These are phyloP conservation scores for Nibea coibor DNA, from an alignment of 2,113 vertebrate genomes.

Conservation along the genomic window DNA sequence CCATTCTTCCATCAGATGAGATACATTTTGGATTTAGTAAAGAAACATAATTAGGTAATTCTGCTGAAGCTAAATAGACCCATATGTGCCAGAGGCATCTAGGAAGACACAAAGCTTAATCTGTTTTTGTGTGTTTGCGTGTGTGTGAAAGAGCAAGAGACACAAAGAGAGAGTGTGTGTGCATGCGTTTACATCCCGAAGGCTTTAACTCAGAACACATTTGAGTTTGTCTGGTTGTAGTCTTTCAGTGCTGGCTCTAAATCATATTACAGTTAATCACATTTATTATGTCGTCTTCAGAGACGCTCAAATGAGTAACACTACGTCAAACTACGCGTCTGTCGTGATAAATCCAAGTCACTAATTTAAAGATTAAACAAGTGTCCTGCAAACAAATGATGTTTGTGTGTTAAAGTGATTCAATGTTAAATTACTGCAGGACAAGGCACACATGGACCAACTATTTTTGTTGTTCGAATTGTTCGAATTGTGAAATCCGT, in stretches of 20 bases:
- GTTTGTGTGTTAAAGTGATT: neutral
- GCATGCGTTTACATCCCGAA: constrained; percentile 17
- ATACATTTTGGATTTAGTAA: constrained; percentile 30
- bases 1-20: constrained; percentile 39
- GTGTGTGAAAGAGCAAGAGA: neutral
- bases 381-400: constrained; percentile 6
- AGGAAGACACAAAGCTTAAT: constrained; percentile 15
- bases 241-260: constrained; percentile 32
- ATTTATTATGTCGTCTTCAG: constrained; percentile 32
- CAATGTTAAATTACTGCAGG: neutral
- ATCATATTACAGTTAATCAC: constrained; percentile 47
- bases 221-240: constrained; percentile 23
- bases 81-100: constrained; percentile 33
- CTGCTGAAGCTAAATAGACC: constrained; percentile 51
- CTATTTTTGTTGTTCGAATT: neutral
- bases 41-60: constrained; percentile 59
- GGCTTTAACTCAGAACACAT: constrained; percentile 23
- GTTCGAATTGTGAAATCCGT: no score
- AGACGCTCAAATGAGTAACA: constrained; percentile 1
- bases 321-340: neutral
- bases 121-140: neutral
- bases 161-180: constrained; percentile 2
- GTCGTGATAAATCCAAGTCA: constrained; percentile 1
- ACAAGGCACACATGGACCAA: neutral
- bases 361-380: constrained; percentile 3